phyloP scores from a whole-genome alignment of 1,140 invertebrate species.

The Heliconius nattereri region DNA sequence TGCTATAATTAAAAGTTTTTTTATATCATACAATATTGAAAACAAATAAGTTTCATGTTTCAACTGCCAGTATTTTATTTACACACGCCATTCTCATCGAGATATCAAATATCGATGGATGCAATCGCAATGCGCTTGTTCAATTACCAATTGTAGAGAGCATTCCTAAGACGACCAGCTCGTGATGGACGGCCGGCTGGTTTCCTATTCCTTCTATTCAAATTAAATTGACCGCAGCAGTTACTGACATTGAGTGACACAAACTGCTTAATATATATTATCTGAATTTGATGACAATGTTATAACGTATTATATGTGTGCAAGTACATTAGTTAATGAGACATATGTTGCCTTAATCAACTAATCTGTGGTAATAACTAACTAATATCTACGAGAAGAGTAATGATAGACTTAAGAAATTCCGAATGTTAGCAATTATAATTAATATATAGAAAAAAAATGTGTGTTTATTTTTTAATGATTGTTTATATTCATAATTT shows the following conservation, averaged over 20 bases:
- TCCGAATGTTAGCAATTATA: too few species aligned
- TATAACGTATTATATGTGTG: background rate
- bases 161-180: slow-evolving; percentile 15
- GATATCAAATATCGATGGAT: background rate
- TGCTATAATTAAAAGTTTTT: background rate
- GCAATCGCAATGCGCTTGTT: slow-evolving; percentile 9
- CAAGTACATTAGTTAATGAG: background rate
- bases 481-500: too few species aligned
- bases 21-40: background rate
- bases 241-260: slow-evolving; percentile 4
- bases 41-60: too few species aligned
- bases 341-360: background rate
- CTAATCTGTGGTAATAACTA: background rate
- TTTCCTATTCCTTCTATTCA: slow-evolving; percentile 15
- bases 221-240: slow-evolving; percentile 10
- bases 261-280: background rate
- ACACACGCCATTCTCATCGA: background rate
- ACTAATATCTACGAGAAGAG: background rate
- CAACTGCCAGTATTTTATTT: background rate
- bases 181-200: slow-evolving; percentile 20
- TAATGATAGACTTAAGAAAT: background rate
- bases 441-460: too few species aligned
- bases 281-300: background rate
- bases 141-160: slow-evolving; percentile 15
- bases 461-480: too few species aligned